Evolutionary conservation across 2,888 invertebrate genomes (phyloP).

Genomic region (Platycheirus rosarum): DNA sequence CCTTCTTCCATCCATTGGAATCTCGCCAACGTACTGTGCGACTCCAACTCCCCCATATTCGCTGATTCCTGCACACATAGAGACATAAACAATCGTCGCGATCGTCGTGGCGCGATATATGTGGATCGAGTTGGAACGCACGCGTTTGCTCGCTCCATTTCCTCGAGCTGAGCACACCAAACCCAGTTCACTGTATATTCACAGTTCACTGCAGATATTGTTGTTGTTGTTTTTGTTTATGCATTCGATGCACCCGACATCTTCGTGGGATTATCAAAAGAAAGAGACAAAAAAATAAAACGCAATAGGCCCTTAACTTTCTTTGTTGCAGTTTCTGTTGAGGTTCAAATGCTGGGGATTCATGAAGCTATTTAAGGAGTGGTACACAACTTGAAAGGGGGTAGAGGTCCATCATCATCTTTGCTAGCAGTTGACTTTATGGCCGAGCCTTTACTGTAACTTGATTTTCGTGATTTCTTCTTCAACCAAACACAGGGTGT

Average conservation of each 20-base stretch:
- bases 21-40: background rate
- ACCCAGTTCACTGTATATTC: constrained; percentile 17
- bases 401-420: constrained; percentile 27
- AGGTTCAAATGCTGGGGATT: constrained; percentile 6
- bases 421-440: constrained; percentile 5
- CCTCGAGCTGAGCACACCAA: constrained; percentile 25
- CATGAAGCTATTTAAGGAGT: constrained; percentile 50
- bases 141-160: constrained; percentile 57
- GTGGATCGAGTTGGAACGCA: constrained; percentile 41
- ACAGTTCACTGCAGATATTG: constrained; percentile 31
- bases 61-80: constrained; percentile 35
- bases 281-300: background rate
- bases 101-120: constrained; percentile 30
- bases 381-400: constrained; percentile 46
- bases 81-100: constrained; percentile 57
- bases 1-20: background rate
- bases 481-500: constrained; percentile 43
- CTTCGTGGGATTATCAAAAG: constrained; percentile 22
- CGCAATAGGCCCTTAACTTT: constrained; percentile 51
- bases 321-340: constrained; percentile 61
- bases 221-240: constrained; percentile 24
- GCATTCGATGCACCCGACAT: constrained; percentile 46
- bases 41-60: constrained; percentile 36
- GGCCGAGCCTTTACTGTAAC: constrained; percentile 40
- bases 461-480: constrained; percentile 30